Conservation (phyloP, 1,140 invertebrate species). For the Telenomus remus region DNA sequence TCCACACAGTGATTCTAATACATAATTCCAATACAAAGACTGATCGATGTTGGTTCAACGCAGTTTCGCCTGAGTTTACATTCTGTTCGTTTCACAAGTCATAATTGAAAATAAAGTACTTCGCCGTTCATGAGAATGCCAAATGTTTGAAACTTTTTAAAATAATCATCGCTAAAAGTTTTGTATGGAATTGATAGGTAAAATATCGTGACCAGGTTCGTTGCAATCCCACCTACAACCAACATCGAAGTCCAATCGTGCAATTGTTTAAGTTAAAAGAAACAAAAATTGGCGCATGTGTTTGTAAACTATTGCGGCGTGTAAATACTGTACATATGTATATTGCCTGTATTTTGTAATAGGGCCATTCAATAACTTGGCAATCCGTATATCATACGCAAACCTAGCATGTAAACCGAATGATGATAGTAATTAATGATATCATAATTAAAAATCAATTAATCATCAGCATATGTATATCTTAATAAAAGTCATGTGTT, state of each 20-base stretch:
- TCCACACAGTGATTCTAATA: constrained; percentile 55
- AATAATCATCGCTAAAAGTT: neutral
- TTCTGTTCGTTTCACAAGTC: neutral
- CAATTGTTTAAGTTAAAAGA: constrained; percentile 74
- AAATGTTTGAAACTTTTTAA: neutral
- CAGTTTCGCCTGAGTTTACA: constrained; percentile 17
- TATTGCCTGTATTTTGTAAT: constrained; percentile 76
- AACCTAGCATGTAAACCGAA: constrained; percentile 61
- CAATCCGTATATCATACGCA: constrained; percentile 57
- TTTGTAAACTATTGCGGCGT: constrained; percentile 64
- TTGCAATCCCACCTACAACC: constrained; percentile 68
- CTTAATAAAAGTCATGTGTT: constrained; percentile 76
- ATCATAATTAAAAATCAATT: constrained; percentile 71
- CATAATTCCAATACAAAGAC: constrained; percentile 58
- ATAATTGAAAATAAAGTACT: no score
- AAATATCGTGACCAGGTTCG: constrained; percentile 32
- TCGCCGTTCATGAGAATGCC: no score
- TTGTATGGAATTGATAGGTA: constrained; percentile 19
- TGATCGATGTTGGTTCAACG: constrained; percentile 60
- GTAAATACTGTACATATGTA: constrained; percentile 76
- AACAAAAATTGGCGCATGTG: constrained; percentile 63
- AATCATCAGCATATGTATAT: constrained; percentile 73
- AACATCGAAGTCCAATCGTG: constrained; percentile 75
- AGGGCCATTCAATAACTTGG: constrained; percentile 72
- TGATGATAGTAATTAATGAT: constrained; percentile 73